Evolutionary conservation across 2,113 vertebrate species (phyloP), one percentile per base, ranked within the genome.

Genomic region (Forbesichthys papilliferus): DNA sequence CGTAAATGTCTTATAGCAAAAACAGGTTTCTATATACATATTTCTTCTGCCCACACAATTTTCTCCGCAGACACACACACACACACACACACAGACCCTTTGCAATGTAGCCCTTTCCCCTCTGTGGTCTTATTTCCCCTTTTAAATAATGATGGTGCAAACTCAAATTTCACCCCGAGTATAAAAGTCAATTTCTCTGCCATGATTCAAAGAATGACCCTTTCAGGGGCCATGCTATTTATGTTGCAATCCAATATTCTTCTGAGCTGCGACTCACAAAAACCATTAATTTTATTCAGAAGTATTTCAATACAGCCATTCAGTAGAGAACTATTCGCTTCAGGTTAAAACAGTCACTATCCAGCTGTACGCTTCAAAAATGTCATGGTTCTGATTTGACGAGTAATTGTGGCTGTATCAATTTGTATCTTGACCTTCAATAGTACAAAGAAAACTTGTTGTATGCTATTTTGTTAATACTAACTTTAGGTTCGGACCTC

Each of bases 181-280:
- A 59, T 73, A 3, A 20, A 47, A 74, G 77, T 67, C 14, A 51
- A 58, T 77, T 66, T 69, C 46, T 60, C 27, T 7, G 42, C 53
- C 57, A 56, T 53, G 51, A 66, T 61, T 61, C 48, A 59, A 68
- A 75, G 71, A 73, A 59, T 53, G 58, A 62, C 51, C 46, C 36
- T 72, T 69, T 75, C 66, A 74, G 65, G 20, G 60, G 36, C 48
- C 75, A 34, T 58, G 75, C 69, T 73, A 67, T 77, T 78, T 80
- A 69, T 66, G 69, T 64, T 70, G 49, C 51, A 52, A 12, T 77
- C 55, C 56, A 71, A 71, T 79, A 56, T 49, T 42, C 36, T 3
- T 42, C 36, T 42, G 36, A 49, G 64, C 68, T 7, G 36, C 66
- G 76, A 61, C 64, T 77, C 67, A 68, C 64, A 61, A 16, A 42